Evolutionary conservation across 2,888 invertebrate genomes (phyloP), one percentile per base, ranked within the genome.

Genomic region (Allophyes oxyacanthae): DNA sequence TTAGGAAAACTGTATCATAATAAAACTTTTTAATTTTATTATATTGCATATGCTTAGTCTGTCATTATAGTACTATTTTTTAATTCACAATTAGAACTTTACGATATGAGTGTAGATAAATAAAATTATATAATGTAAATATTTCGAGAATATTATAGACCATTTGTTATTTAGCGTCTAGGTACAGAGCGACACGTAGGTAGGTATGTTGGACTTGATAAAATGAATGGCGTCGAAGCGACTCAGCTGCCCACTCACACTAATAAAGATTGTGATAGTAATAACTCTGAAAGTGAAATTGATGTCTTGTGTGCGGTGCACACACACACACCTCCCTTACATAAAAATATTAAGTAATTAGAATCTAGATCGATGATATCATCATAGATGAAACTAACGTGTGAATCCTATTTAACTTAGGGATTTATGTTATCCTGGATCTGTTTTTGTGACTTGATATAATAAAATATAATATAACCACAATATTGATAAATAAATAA

Each of bases 151-250:
- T 54, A 66, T 52, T 55, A 62, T 37, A 76, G 52, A 72, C 67
- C 51, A 51, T 56, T 53, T 50, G 51, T 58, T 67, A 46, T 67
- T 67, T 63, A 48, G 43, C 66, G 56, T n/a, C n/a, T n/a, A n/a
- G n/a, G n/a, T 57, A 65, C 46, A 58, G 44, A 49, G 25, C 40
- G 48, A 38, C 51, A 51, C 61, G 43, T 64, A 44, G 58, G 55
- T 40, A 30, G 41, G 43, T 64, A 44, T 61, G 55, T 40, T 33
- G 41, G 55, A 56, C 45, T 50, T 49, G 59, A 76, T 76, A 73
- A 78, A 69, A 60, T 63, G 72, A 75, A 75, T 66, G 77, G 73
- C 78, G 78, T 70, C 75, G 64, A 56, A 46, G 48, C 53, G 73
- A 72, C 73, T 76, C 69, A 33, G 59, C 63, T 55, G 60, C 69